These are phyloP conservation scores for Solenopsis fugax DNA, from an alignment of 1,140 invertebrate genomes.

Conservation along the genomic window DNA sequence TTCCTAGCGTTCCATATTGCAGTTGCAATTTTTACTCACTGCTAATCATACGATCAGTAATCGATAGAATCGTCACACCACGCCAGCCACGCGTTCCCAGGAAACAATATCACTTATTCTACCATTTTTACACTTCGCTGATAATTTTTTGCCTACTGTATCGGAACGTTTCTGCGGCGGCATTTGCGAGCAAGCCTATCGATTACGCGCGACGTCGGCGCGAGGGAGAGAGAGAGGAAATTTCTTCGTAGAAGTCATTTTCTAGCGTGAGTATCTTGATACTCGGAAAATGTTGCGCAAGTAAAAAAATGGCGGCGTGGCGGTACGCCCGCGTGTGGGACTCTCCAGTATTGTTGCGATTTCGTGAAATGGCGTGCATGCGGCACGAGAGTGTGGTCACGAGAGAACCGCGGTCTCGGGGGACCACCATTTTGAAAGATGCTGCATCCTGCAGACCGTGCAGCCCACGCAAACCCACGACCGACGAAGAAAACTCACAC, in stretches of 20 bases:
- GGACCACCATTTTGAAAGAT: slow-evolving; percentile 83
- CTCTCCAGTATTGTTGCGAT: slow-evolving; percentile 48
- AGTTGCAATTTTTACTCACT: slow-evolving; percentile 56
- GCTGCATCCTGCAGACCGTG: slow-evolving; percentile 76
- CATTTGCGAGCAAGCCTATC: slow-evolving; percentile 20
- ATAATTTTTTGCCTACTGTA: slow-evolving; percentile 50
- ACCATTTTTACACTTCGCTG: slow-evolving; percentile 22
- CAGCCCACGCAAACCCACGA: slow-evolving; percentile 78
- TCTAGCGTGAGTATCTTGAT: slow-evolving; percentile 29
- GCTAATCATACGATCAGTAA: slow-evolving; percentile 62
- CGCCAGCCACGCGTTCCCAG: slow-evolving; percentile 23
- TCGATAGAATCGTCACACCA: slow-evolving; percentile 48
- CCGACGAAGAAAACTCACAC: slow-evolving; percentile 73
- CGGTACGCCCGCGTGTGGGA: slow-evolving; percentile 1
- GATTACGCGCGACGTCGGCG: slow-evolving; percentile 17
- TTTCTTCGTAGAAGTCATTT: slow-evolving; percentile 70
- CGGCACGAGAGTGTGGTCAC: slow-evolving; percentile 8
- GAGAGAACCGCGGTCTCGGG: slow-evolving; percentile 47
- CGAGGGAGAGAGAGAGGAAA: slow-evolving; percentile 46
- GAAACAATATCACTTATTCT: slow-evolving; percentile 55
- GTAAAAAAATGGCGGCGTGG: slow-evolving; percentile 11
- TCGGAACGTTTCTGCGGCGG: slow-evolving; percentile 8
- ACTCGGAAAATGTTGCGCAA: slow-evolving; percentile 49
- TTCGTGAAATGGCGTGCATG: slow-evolving; percentile 69
- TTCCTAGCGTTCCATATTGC: slow-evolving; percentile 21